Evolutionary conservation across 2,113 vertebrate species (phyloP).

Genomic region (Lipophrys pholis): DNA sequence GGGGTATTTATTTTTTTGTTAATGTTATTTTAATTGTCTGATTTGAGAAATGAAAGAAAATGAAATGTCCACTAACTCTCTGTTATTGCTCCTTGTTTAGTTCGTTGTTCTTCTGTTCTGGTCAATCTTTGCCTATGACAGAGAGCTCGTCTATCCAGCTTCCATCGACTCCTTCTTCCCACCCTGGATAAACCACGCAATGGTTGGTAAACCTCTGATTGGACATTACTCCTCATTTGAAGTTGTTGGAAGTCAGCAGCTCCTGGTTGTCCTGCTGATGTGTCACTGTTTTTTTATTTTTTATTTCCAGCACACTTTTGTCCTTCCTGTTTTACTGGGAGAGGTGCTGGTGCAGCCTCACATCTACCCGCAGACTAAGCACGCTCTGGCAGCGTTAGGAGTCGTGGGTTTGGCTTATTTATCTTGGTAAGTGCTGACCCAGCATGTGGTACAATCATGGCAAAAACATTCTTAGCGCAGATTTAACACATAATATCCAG

Average conservation of each 20-base stretch:
- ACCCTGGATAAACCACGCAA: conserved; percentile 89
- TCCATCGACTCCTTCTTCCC: conserved; percentile 86
- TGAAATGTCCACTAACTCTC: not conserved
- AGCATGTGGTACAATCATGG: not conserved
- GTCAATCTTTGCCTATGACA: conserved; percentile 86
- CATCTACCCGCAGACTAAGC: conserved; percentile 71
- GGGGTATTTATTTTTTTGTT: too few relatives aligned
- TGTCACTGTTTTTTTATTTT: not conserved
- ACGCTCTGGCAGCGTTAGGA: conserved; percentile 73
- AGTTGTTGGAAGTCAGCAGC: not conserved
- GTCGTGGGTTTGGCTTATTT: conserved; percentile 74
- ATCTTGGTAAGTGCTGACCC: conserved; percentile 72
- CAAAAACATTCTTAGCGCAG: too few relatives aligned
- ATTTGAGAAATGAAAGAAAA: not conserved
- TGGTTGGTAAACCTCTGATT: conserved; percentile 82
- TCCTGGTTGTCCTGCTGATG: not conserved
- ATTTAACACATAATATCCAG: too few relatives aligned
- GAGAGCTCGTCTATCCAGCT: conserved; percentile 89
- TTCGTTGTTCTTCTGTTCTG: conserved; percentile 91
- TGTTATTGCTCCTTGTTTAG: conserved; percentile 66
- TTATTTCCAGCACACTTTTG: conserved; percentile 76
- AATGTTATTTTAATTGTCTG: too few relatives aligned
- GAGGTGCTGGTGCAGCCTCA: conserved; percentile 79
- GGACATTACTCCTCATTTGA: not conserved
- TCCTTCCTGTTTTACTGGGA: conserved; percentile 78